Evolutionary conservation across 2,888 invertebrate genomes (phyloP), one percentile per base, ranked within the genome.

Genomic region (Rhamnusium bicolor): DNA sequence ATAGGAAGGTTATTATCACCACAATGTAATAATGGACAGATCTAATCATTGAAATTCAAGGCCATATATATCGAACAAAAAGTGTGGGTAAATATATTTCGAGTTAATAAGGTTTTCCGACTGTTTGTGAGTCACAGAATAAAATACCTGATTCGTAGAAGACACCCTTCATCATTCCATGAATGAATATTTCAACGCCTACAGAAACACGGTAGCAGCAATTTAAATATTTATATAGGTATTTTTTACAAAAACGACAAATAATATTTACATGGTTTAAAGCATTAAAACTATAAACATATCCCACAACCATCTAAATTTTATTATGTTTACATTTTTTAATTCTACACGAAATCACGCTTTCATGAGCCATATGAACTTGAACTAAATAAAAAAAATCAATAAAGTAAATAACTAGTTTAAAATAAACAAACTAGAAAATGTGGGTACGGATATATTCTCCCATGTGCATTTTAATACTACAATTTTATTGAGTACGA

Each of bases 121-220:
- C 40, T 14, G n/a, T 40, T 40, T 40, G 12, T 40, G 4, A n/a
- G 40, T 14, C n/a, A 1, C n/a, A 40, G 3, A 58, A 32, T 40
- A 19, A 56, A 56, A 56, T 56, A 8, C 29, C 32, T 32, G 14
- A 8, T 58, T 58, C 58, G 32, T 32, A 32, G 58, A 58, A 58
- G 16, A 7, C 29, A 12, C 18, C 58, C 6, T 29, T 32, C 19
- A 32, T 58, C 18, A 58, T 16, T 58, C 32, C 29, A 18, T 58
- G 58, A 58, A 58, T 58, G 58, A 32, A 58, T 58, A 58, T 58
- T 58, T 58, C 18, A 40, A 14, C 58, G 32, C 58, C 58, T 19
- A 58, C 58, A 12, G 32, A 29, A 32, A 32, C 2, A 32, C 32
- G 58, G 58, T 12, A 12, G 14, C 40, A 40, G 14, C 40, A 40